Base-by-base conservation (phyloP, 2,113 vertebrate genomes). In the Archocentrus centrarchus region DNA sequence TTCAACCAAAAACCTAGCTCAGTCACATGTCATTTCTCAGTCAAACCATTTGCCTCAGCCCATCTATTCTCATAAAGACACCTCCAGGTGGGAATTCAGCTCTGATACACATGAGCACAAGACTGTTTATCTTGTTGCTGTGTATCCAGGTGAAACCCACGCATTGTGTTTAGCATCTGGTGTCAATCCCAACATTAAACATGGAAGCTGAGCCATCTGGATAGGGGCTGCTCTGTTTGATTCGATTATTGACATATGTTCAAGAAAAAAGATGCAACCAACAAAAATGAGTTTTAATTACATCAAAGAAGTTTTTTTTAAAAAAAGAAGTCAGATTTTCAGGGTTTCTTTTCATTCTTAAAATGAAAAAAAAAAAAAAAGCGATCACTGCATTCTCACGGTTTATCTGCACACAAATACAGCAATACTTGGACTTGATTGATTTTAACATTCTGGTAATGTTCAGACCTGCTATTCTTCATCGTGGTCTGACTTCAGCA, bases 371-470 rank as follows among this genome's bases (percentile, higher is more conserved):
- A 70, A n/a, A 58, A 70, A 61, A 63, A 39, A 3, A 32, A 60
- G 27, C 0, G 13, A 63, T 30, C 18, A 3, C n/a, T 44, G 20
- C n/a, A 30, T 53, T 8, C 2, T 73, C 14, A 2, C 3, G 4
- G 27, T 10, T 66, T 50, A 50, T 77, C 61, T 35, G n/a, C 27
- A 59, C 55, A 41, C 55, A 47, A 35, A 76, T 62, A 79, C 50
- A 60, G 55, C 59, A 70, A 84, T 37, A 88, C 75, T 64, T 73
- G 0, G 76, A 84, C 86, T 81, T 91, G 88, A 93, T 90, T 85
- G 86, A 92, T 93, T 93, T 94, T 93, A 95, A 91, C 87, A 95
- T 94, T 94, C 93, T 85, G 86, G 82, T 75, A 93, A 92, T 90
- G 94, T 92, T 87, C 82, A 55, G 89, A 83, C 85, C 84, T 89